Evolutionary conservation across 2,888 invertebrate genomes (phyloP).

Genomic region (Hecatera dysodea): DNA sequence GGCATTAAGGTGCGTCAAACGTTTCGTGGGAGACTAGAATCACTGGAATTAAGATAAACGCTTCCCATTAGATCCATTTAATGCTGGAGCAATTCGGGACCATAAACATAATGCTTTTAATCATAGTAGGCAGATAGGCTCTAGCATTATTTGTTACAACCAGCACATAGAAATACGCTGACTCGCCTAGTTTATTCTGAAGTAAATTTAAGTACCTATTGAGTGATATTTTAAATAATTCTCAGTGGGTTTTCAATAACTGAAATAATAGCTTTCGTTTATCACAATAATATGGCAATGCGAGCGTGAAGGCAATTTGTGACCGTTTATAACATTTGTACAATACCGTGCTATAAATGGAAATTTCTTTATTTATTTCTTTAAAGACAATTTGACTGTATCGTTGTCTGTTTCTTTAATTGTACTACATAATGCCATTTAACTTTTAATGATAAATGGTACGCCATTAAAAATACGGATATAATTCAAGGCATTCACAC

Average conservation of each 20-base stretch:
- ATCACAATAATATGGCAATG: too few species aligned
- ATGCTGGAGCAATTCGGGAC: conserved; percentile 84
- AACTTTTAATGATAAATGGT: not conserved
- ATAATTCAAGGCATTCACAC: not conserved
- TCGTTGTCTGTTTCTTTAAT: not conserved
- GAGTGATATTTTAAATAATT: not conserved
- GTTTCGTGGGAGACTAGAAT: conserved; percentile 86
- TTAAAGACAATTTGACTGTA: not conserved
- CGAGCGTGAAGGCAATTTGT: too few species aligned
- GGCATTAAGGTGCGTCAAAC: conserved; percentile 84
- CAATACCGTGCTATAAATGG: too few species aligned
- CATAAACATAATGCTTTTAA: conserved; percentile 89
- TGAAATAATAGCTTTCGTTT: too few species aligned
- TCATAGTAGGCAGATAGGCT: conserved; percentile 79
- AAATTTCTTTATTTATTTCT: not conserved
- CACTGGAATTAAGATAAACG: conserved; percentile 89
- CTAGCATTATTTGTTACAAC: conserved; percentile 74
- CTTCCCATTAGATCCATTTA: conserved; percentile 87
- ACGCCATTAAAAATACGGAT: too few species aligned
- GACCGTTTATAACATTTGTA: too few species aligned
- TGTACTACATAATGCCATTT: not conserved
- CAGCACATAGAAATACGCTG: conserved; percentile 69
- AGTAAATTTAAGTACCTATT: not conserved
- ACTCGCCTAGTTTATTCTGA: conserved; percentile 6
- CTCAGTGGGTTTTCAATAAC: too few species aligned